Evolutionary conservation across 92 coral and sea anemone genomes (phyloP).

Genomic region (Phenganax stokvisi): DNA sequence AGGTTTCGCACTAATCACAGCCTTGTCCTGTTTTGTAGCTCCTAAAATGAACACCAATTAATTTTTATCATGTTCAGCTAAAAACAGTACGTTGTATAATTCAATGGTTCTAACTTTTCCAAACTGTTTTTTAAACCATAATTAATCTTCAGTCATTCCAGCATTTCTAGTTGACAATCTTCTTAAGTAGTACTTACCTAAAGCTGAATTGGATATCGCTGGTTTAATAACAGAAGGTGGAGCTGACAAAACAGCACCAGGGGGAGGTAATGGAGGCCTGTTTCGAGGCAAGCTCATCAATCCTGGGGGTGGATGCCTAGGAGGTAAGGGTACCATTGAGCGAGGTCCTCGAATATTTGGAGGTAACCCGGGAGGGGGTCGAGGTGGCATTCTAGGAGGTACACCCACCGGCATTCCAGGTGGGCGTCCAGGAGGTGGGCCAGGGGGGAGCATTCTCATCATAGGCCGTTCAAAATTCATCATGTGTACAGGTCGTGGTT

Average conservation of each 20-base stretch:
- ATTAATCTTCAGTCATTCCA: too few species aligned
- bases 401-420: slow-evolving; percentile 72
- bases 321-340: slow-evolving; percentile 64
- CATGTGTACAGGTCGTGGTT: slow-evolving; percentile 63
- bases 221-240: slow-evolving; percentile 96
- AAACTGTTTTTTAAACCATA: too few species aligned
- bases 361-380: slow-evolving; percentile 74
- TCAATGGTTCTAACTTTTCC: background rate
- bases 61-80: background rate
- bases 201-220: slow-evolving; percentile 59
- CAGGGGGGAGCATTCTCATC: slow-evolving; percentile 94
- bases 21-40: slow-evolving; percentile 67
- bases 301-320: slow-evolving; percentile 71
- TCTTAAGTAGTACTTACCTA: slow-evolving; percentile 25
- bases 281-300: slow-evolving; percentile 63
- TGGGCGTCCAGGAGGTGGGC: slow-evolving; percentile 96
- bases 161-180: too few species aligned
- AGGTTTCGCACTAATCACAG: slow-evolving; percentile 86
- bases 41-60: slow-evolving; percentile 38
- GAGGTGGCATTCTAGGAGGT: slow-evolving; percentile 71
- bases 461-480: slow-evolving; percentile 79
- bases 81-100: background rate
- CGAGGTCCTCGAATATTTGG: slow-evolving; percentile 71
- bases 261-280: slow-evolving; percentile 47
- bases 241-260: slow-evolving; percentile 92